Evolutionary conservation across 2,888 invertebrate species (phyloP).

Genomic region (Drosophila buzzatii): DNA sequence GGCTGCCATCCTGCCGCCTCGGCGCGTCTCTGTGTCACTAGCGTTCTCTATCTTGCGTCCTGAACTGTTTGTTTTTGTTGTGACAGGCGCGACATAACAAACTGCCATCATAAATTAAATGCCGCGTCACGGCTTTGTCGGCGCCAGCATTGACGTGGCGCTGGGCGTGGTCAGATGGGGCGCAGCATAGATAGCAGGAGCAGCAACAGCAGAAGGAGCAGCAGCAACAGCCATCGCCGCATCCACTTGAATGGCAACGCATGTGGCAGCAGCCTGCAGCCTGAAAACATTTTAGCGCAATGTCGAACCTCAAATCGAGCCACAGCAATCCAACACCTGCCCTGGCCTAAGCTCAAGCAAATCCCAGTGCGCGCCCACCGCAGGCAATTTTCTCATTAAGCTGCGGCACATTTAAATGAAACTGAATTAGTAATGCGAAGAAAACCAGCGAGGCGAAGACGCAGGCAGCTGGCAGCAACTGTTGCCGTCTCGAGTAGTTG

Average conservation of each 20-base stretch:
- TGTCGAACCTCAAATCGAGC: slow-evolving; percentile 25
- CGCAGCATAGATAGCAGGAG: slow-evolving; percentile 19
- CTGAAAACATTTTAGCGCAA: slow-evolving; percentile 43
- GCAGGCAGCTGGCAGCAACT: slow-evolving; percentile 44
- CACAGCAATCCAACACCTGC: slow-evolving; percentile 52
- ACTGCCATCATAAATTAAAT: slow-evolving; percentile 83
- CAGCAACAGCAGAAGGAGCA: slow-evolving; percentile 14
- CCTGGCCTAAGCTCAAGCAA: slow-evolving; percentile 25
- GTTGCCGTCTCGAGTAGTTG: slow-evolving; percentile 46
- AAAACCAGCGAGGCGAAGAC: slow-evolving; percentile 43
- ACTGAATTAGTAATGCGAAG: slow-evolving; percentile 77
- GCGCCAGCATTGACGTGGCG: slow-evolving; percentile 25
- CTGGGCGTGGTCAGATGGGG: slow-evolving; percentile 31
- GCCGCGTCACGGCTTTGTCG: slow-evolving; percentile 72
- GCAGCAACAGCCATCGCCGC: slow-evolving; percentile 17
- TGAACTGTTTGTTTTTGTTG: slow-evolving; percentile 77
- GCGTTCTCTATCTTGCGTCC: slow-evolving; percentile 64
- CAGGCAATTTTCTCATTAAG: slow-evolving; percentile 81
- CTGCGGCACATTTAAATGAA: slow-evolving; percentile 77
- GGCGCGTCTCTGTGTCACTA: slow-evolving; percentile 32
- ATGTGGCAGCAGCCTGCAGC: slow-evolving; percentile 41
- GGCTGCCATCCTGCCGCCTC: slow-evolving; percentile 2
- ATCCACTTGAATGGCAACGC: slow-evolving; percentile 55
- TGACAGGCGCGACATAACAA: slow-evolving; percentile 83
- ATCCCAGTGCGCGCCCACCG: slow-evolving; percentile 59